Evolutionary conservation across 2,797 vertebrate species (phyloP).

Genomic region (Caiman crocodilus): DNA sequence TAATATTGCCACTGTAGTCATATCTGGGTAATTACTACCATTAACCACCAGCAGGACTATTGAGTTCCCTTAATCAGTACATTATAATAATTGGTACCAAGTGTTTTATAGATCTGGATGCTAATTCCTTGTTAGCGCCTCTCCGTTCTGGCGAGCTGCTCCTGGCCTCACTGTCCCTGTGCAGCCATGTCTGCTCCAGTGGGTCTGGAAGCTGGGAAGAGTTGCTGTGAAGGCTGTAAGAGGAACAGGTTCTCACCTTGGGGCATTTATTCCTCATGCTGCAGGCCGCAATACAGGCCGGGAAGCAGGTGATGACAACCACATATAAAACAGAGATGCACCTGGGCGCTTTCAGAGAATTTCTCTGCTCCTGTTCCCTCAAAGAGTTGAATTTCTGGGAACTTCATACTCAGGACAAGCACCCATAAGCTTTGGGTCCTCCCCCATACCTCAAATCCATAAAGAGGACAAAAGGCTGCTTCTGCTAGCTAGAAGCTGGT

Average conservation of each 20-base stretch:
- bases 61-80: slow-evolving; percentile 75
- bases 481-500: not conserved
- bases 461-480: not conserved
- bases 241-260: not conserved
- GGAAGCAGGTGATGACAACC: not conserved
- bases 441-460: not conserved
- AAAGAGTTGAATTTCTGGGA: not conserved
- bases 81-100: slow-evolving; percentile 78
- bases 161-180: not conserved
- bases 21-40: slow-evolving; percentile 74
- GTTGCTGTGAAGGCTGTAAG: not conserved
- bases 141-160: not conserved
- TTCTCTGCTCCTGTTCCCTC: not conserved
- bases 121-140: slow-evolving; percentile 71
- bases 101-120: slow-evolving; percentile 72
- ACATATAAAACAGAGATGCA: not conserved
- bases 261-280: fast-evolving
- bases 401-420: not conserved
- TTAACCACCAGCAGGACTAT: slow-evolving; percentile 75
- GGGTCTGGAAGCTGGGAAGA: not conserved
- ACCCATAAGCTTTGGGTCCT: not conserved
- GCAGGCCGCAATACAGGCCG: fast-evolving
- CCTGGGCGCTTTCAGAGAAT: not conserved
- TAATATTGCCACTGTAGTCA: slow-evolving; percentile 74
- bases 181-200: fast-evolving